A percentile compares a stretch with the other conserved stretches of the same genome.
Evolutionary conservation across 2,797 vertebrate genomes (phyloP).

Genomic region (Etheostoma nigrum): DNA sequence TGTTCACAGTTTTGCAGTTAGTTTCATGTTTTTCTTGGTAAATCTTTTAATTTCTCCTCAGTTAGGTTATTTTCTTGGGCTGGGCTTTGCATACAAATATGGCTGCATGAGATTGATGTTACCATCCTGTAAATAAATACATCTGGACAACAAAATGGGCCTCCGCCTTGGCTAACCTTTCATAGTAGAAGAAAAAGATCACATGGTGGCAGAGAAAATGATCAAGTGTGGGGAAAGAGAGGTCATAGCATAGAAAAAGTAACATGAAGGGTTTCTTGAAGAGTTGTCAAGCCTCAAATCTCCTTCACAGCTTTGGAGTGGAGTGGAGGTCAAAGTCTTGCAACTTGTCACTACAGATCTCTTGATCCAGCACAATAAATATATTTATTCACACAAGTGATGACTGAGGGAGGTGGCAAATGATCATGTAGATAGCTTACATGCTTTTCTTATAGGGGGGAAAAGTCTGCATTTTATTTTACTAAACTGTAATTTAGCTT

Average conservation of each 20-base stretch:
- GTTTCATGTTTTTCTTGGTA: too few species aligned
- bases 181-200: background rate
- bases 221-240: background rate
- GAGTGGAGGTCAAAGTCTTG: background rate
- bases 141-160: too few species aligned
- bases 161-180: too few species aligned
- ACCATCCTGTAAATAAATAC: too few species aligned
- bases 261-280: background rate
- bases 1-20: too few species aligned
- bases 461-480: background rate
- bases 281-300: slow-evolving; percentile 12
- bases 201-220: background rate
- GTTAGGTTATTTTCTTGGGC: too few species aligned
- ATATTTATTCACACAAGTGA: background rate
- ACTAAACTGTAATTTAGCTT: background rate
- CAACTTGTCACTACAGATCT: background rate
- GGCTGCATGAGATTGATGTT: too few species aligned
- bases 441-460: background rate
- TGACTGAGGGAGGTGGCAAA: background rate
- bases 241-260: background rate
- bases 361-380: background rate
- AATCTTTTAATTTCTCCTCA: too few species aligned
- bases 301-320: background rate
- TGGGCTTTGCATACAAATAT: too few species aligned
- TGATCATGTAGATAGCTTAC: background rate